These are phyloP conservation scores for Neelides folsomi DNA, from an alignment of 2,888 invertebrate genomes.

Conservation along the genomic window DNA sequence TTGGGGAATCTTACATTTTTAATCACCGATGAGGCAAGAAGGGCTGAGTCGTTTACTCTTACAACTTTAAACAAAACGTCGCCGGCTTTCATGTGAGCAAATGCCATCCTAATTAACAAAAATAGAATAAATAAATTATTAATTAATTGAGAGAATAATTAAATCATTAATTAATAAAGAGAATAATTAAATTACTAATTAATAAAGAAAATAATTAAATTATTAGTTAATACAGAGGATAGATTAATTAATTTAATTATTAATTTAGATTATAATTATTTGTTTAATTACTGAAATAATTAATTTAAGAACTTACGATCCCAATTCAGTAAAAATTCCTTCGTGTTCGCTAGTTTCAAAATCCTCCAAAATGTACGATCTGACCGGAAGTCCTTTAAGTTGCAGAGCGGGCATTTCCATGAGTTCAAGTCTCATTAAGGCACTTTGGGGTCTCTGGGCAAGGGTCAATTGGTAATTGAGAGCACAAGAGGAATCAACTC, in stretches of 20 bases:
- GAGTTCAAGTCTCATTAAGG: slow-evolving; percentile 30
- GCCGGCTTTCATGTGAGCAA: slow-evolving; percentile 32
- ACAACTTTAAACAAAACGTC: slow-evolving; percentile 33
- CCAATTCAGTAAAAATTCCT: slow-evolving; percentile 28
- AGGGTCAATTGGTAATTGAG: slow-evolving; percentile 32
- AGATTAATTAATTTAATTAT: too few species aligned
- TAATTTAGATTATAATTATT: too few species aligned
- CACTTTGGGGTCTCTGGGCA: slow-evolving; percentile 31
- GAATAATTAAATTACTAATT: too few species aligned
- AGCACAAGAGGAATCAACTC: slow-evolving; percentile 29
- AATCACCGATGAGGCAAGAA: slow-evolving; percentile 29
- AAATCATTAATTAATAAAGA: too few species aligned
- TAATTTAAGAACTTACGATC: slow-evolving; percentile 27
- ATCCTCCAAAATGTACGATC: slow-evolving; percentile 27
- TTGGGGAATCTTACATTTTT: slow-evolving; percentile 24
- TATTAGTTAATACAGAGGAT: too few species aligned
- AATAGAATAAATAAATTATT: not conserved
- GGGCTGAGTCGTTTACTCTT: slow-evolving; percentile 29
- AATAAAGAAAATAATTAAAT: not conserved
- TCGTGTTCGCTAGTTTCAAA: slow-evolving; percentile 32
- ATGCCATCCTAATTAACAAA: slow-evolving; percentile 17
- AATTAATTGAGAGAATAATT: not conserved
- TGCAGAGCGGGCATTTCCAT: slow-evolving; percentile 32
- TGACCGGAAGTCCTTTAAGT: slow-evolving; percentile 30
- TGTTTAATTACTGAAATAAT: too few species aligned